phyloP scores from a whole-genome alignment of 2,797 vertebrate genomes.

The Ceyx erithaca region DNA sequence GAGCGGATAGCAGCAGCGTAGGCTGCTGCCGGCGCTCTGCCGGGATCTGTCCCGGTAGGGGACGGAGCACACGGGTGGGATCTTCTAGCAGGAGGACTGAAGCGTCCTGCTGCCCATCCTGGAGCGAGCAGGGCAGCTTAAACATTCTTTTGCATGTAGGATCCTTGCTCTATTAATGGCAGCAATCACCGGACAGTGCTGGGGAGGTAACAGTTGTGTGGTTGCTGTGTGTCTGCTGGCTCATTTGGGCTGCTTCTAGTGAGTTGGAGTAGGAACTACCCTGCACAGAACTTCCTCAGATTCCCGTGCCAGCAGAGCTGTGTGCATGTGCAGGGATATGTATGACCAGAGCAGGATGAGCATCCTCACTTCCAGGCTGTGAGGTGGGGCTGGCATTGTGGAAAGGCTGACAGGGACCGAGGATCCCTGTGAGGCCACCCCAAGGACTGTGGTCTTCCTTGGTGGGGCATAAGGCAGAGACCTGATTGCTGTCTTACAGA shows the following conservation, averaged over 20 bases:
- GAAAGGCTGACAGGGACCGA: accelerated
- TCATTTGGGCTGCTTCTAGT: accelerated
- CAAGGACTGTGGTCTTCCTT: not conserved
- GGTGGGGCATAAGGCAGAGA: not conserved
- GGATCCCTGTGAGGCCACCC: not conserved
- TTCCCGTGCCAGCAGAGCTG: not conserved
- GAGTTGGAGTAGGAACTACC: not conserved
- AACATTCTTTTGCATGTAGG: accelerated
- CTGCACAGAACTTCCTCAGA: not conserved
- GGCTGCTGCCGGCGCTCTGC: not conserved
- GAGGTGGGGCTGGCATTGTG: not conserved
- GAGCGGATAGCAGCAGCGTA: accelerated
- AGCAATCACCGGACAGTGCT: accelerated
- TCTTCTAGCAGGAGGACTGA: not conserved
- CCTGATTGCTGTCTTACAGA: constrained; percentile 41
- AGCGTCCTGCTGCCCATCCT: not conserved
- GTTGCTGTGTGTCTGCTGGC: not conserved
- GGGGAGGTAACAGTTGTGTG: not conserved
- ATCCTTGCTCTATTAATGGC: accelerated
- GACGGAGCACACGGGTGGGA: accelerated
- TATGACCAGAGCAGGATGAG: not conserved
- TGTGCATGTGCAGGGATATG: accelerated
- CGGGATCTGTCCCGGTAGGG: accelerated
- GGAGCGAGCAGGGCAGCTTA: not conserved
- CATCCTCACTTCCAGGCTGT: not conserved